Conservation (phyloP, 2,113 vertebrate genomes). For the Ophiodon elongatus region DNA sequence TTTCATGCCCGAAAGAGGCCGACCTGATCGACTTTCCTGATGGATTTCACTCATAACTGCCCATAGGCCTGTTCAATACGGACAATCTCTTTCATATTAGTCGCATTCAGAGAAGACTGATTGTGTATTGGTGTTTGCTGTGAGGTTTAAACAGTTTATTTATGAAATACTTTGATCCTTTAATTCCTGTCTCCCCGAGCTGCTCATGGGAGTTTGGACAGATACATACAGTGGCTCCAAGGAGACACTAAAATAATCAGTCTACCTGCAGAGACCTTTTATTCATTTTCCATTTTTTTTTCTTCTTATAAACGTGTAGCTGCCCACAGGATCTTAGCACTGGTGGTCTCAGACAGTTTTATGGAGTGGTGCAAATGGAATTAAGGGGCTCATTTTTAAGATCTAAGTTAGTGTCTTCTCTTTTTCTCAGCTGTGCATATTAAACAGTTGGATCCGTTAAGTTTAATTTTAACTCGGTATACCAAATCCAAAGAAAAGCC, state of each 20-base stretch:
- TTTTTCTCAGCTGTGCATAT: background rate
- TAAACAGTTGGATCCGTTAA: background rate
- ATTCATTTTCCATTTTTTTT: background rate
- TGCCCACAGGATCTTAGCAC: background rate
- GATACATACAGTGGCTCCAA: background rate
- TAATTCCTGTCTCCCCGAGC: constrained; percentile 32
- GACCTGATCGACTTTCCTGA: constrained; percentile 71
- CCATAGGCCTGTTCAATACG: constrained; percentile 60
- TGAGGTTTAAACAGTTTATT: constrained; percentile 55
- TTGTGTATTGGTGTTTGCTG: constrained; percentile 49
- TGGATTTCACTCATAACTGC: constrained; percentile 74
- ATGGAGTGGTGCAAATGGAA: constrained; percentile 1
- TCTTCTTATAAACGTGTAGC: background rate
- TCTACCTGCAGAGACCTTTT: background rate
- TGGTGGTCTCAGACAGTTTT: background rate
- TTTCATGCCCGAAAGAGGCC: constrained; percentile 74
- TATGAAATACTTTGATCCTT: constrained; percentile 49
- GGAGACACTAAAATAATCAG: background rate
- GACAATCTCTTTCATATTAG: constrained; percentile 63
- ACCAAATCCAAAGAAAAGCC: background rate
- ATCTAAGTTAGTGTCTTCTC: background rate
- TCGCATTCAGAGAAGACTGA: constrained; percentile 45
- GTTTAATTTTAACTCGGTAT: background rate
- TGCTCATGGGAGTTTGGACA: background rate
- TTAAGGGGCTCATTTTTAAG: background rate